Conservation (phyloP, 2,113 vertebrate species). For the Prionailurus viverrinus region DNA sequence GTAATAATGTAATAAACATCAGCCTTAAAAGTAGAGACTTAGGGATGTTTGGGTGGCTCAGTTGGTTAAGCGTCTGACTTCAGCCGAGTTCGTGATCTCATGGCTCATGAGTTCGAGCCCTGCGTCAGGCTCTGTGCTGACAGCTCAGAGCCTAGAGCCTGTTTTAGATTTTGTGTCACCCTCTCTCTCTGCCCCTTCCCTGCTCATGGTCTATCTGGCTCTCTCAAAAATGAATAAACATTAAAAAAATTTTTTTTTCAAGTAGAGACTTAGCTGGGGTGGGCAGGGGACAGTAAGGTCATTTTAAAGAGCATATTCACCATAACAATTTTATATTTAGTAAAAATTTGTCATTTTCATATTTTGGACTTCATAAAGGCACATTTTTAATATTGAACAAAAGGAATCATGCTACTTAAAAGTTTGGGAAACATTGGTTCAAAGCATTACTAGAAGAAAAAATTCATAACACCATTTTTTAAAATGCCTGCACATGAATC, state of each 20-base stretch:
- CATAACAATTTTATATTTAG: background rate
- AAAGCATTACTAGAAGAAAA: constrained; percentile 37
- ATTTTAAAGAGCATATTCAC: background rate
- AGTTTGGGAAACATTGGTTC: constrained; percentile 9
- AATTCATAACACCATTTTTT: background rate
- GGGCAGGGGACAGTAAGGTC: background rate
- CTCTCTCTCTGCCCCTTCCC: too few species aligned
- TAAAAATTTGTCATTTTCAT: background rate
- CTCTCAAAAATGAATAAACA: too few species aligned
- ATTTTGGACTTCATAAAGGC: background rate
- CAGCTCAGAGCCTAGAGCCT: too few species aligned
- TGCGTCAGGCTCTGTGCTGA: too few species aligned
- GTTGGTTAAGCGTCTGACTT: too few species aligned
- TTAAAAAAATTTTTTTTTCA: too few species aligned
- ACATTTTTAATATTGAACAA: background rate
- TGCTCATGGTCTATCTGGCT: too few species aligned
- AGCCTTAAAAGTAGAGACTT: background rate
- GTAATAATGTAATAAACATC: background rate
- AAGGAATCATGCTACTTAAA: constrained; percentile 32
- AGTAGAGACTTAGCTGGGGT: background rate
- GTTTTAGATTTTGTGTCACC: too few species aligned
- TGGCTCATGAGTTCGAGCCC: too few species aligned
- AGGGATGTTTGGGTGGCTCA: too few species aligned
- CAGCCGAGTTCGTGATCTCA: too few species aligned
- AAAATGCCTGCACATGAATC: background rate